Base-by-base conservation (phyloP, 2,113 vertebrate genomes). In the Amazona guildingii region DNA sequence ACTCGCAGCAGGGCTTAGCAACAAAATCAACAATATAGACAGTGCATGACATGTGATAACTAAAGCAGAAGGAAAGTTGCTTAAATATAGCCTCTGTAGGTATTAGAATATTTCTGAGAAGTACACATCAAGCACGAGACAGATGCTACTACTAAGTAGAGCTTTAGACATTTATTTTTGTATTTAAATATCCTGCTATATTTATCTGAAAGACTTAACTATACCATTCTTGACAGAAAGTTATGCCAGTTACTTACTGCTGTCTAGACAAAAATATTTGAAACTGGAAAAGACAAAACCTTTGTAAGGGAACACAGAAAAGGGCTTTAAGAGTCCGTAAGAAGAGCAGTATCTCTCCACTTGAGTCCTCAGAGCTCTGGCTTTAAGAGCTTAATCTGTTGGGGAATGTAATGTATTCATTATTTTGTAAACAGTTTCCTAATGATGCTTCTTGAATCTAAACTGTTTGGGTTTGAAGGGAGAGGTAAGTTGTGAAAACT, bases 1-100 rank as follows among this genome's bases (percentile, higher is more conserved):
- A 95, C 95, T 97, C 94, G 79, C 87, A 91, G 92, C 3, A 41
- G 87, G 94, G 92, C 97, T 98, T 98, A 98, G 97, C 97, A 98
- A 98, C 97, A 97, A 96, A 97, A 97, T 97, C 97, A 98, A 97
- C 97, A 98, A 95, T 98, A 97, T 97, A 97, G 95, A 85, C 94
- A 95, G 87, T 0, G 6, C 88, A 93, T 96, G 97, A 98, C 97
- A 98, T 97, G 97, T 91, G 97, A 97, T 98, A 96, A 92, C 95
- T 93, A 95, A 92, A 92, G 87, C 93, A 97, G 96, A 91, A 94
- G 83, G 87, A 97, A 98, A 95, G 96, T 95, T 98, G 95, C 97
- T 98, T 98, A 98, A 97, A 98, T 98, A 98, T 98, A 98, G 97
- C 96, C 59, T 74, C 85, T 77, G 93, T 97, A 97, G 95, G 97